phyloP scores from a whole-genome alignment of 2,113 vertebrate genomes.

The Fregetta grallaria region DNA sequence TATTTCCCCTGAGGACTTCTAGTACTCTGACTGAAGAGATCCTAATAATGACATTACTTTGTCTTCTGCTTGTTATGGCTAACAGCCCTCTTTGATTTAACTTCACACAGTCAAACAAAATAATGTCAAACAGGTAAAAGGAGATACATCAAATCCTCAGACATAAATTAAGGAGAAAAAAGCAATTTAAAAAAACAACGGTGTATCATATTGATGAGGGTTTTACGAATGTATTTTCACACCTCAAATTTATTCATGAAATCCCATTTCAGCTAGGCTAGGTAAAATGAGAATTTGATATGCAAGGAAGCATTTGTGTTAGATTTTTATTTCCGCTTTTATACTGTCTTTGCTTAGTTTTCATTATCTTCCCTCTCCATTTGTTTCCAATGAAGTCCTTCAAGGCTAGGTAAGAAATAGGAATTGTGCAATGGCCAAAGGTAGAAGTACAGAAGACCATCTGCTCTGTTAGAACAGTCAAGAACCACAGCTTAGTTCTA shows the following conservation, averaged over 20 bases:
- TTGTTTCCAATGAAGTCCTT: not conserved
- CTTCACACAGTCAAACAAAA: not conserved
- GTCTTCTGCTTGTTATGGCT: not conserved
- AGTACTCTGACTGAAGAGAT: not conserved
- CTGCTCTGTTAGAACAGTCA: not conserved
- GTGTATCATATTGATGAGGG: not conserved
- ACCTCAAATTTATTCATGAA: not conserved
- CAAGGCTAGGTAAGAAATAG: not conserved
- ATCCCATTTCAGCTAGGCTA: not conserved
- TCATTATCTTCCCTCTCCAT: not conserved
- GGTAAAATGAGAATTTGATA: not conserved
- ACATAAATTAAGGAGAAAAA: not conserved
- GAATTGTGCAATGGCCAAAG: not conserved
- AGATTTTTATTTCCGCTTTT: not conserved
- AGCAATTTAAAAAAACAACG: not conserved
- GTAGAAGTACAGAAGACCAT: not conserved
- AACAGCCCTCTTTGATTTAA: not conserved
- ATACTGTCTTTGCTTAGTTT: not conserved
- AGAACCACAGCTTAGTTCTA: not conserved
- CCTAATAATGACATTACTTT: not conserved
- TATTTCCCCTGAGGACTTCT: not conserved
- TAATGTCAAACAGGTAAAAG: not conserved
- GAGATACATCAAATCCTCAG: not conserved
- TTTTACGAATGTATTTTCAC: not conserved
- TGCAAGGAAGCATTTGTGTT: not conserved